These are phyloP conservation scores for Drosophila rubida DNA, from an alignment of 2,888 invertebrate genomes.

Conservation along the genomic window DNA sequence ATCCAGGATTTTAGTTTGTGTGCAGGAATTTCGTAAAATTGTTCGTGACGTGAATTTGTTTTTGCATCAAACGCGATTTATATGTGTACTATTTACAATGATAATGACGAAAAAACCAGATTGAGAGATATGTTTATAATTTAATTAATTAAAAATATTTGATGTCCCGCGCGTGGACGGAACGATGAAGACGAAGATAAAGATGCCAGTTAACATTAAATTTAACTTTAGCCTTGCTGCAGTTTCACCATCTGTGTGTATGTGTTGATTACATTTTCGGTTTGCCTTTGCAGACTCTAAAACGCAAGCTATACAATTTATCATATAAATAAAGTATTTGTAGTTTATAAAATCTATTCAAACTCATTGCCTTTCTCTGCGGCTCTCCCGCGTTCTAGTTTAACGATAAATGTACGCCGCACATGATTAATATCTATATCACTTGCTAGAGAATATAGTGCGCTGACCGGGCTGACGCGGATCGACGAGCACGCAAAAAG, in stretches of 20 bases:
- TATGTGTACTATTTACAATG: conserved; percentile 20
- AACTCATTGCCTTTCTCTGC: no score
- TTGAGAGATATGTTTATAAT: conserved; percentile 23
- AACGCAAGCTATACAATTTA: conserved; percentile 65
- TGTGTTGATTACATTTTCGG: conserved; percentile 35
- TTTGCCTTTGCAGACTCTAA: conserved; percentile 45
- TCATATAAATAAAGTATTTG: conserved; percentile 74
- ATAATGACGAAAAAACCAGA: not conserved
- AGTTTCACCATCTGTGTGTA: conserved; percentile 24
- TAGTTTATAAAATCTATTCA: conserved; percentile 61
- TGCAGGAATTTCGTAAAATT: conserved; percentile 1
- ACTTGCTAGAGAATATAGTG: no score
- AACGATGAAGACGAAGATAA: conserved; percentile 8
- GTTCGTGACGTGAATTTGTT: conserved; percentile 6
- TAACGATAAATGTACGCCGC: not conserved
- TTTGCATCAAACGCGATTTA: not conserved
- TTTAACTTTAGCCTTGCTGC: conserved; percentile 38
- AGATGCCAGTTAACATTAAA: conserved; percentile 45
- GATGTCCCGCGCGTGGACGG: conserved; percentile 20
- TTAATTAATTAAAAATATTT: conserved; percentile 17
- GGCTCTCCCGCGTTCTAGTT: not conserved
- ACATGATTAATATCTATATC: not conserved
- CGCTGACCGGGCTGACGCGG: no score
- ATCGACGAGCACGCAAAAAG: no score
- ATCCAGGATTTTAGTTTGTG: conserved; percentile 17